phyloP scores from a whole-genome alignment of 2,113 vertebrate genomes.

The Rhea pennata region DNA sequence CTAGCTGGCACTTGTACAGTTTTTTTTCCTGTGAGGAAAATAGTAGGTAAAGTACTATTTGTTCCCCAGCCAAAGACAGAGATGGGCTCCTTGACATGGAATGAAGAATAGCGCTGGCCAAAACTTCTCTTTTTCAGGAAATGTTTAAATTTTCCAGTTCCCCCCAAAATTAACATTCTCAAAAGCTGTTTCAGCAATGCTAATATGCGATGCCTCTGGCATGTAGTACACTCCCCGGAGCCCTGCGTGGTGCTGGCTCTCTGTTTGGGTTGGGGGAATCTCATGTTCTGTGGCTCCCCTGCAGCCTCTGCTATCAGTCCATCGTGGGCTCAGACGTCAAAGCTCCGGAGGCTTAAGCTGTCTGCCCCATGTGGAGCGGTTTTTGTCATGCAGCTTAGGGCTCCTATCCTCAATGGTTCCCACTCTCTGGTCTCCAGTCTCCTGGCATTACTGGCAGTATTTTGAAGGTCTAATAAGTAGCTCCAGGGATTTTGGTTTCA shows the following conservation, averaged over 20 bases:
- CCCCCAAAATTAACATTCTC: not conserved
- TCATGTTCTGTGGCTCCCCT: not conserved
- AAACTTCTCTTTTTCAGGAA: not conserved
- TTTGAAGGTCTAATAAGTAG: not conserved
- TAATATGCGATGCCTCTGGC: not conserved
- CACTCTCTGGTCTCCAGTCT: not conserved
- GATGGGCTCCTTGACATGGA: not conserved
- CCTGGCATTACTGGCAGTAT: not conserved
- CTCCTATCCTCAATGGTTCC: not conserved
- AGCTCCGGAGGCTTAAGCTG: not conserved
- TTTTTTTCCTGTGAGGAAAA: not conserved
- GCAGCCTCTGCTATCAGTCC: not conserved
- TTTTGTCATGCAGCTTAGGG: conserved; percentile 25
- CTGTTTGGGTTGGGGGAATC: not conserved
- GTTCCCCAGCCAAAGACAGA: not conserved
- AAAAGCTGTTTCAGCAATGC: not conserved
- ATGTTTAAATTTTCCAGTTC: not conserved
- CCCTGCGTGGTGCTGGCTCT: not conserved
- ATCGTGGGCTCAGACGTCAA: not conserved
- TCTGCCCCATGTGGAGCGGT: not conserved
- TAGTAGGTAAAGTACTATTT: not conserved
- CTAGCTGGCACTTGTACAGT: not conserved
- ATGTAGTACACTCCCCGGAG: not conserved
- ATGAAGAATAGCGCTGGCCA: not conserved
- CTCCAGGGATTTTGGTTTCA: not conserved